Evolutionary conservation across 2,888 invertebrate genomes (phyloP).

Genomic region (Dorcus hopei): DNA sequence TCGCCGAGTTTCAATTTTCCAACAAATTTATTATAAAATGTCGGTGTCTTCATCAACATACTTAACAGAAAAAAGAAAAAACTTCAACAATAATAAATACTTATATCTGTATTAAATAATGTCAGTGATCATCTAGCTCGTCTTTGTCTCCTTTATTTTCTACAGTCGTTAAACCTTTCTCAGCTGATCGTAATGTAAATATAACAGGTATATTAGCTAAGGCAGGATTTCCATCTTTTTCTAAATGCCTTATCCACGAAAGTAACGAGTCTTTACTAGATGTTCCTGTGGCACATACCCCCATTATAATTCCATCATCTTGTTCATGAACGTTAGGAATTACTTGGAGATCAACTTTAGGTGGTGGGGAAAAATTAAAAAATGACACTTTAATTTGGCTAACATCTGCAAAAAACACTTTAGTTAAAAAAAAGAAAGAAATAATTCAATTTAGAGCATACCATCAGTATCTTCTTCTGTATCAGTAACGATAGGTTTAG

Average conservation of each 20-base stretch:
- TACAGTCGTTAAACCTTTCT: constrained; percentile 40
- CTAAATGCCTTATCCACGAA: constrained; percentile 85
- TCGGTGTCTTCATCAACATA: no score
- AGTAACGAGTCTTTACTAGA: constrained; percentile 86
- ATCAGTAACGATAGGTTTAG: constrained; percentile 50
- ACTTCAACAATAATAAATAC: no score
- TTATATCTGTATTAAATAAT: neutral
- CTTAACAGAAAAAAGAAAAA: no score
- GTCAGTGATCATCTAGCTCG: constrained; percentile 5
- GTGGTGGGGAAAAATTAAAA: constrained; percentile 50
- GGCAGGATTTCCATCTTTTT: constrained; percentile 70
- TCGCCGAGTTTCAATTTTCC: no score
- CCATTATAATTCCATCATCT: constrained; percentile 84
- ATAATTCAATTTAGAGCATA: constrained; percentile 36
- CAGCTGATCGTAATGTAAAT: constrained; percentile 72
- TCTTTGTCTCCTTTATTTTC: neutral
- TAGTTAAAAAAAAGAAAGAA: neutral
- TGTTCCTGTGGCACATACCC: constrained; percentile 87
- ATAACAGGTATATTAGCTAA: constrained; percentile 76
- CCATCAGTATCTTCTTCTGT: constrained; percentile 64
- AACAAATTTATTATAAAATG: no score
- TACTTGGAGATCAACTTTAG: constrained; percentile 37
- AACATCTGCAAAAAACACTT: constrained; percentile 60
- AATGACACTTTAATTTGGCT: constrained; percentile 61
- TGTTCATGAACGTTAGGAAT: constrained; percentile 83